Conservation (phyloP, 2,113 vertebrate genomes). For the Uria lomvia region DNA sequence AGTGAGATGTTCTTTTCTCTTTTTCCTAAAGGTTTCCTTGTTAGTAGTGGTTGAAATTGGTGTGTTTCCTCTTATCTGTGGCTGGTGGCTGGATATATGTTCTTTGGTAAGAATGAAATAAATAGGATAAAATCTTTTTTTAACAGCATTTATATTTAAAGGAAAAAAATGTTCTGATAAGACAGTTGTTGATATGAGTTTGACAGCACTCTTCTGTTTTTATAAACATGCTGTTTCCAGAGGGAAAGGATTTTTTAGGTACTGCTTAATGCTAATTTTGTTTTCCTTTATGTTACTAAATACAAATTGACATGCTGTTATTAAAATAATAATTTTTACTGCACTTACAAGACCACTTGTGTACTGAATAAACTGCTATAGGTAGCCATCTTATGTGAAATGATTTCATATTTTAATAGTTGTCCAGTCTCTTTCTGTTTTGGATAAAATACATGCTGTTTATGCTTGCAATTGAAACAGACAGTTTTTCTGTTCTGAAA, state of each 20-base stretch:
- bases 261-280: not conserved
- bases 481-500: not conserved
- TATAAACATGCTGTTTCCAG: not conserved
- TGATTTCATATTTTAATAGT: not conserved
- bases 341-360: not conserved
- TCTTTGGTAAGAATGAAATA: conserved; percentile 83
- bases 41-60: conserved; percentile 96
- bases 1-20: not conserved
- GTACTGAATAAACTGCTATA: not conserved
- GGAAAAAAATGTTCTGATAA: not conserved
- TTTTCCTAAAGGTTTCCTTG: conserved; percentile 84
- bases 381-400: not conserved
- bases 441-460: not conserved
- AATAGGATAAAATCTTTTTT: not conserved
- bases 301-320: not conserved
- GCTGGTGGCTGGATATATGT: conserved; percentile 98
- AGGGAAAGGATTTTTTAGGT: not conserved
- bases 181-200: not conserved
- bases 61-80: conserved; percentile 95
- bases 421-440: not conserved
- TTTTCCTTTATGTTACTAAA: not conserved
- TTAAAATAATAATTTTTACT: not conserved
- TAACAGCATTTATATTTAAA: not conserved
- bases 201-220: not conserved
- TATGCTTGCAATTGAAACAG: not conserved